Conservation (phyloP, 2,888 invertebrate genomes). For the Molorchus minor region DNA sequence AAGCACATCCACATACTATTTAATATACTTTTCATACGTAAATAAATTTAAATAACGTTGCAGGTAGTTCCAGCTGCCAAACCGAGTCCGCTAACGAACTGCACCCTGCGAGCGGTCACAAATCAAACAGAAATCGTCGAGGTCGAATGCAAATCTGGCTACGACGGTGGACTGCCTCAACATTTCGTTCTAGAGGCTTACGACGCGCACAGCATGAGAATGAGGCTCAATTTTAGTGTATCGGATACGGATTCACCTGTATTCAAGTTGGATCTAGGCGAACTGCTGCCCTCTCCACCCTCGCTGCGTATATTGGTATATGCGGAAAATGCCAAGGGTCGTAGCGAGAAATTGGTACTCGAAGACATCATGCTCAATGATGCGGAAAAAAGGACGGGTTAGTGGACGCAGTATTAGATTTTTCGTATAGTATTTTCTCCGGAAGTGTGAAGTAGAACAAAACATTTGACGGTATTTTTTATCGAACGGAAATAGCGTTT, state of each 20-base stretch:
- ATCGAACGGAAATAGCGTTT: no score
- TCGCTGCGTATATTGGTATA: constrained; percentile 82
- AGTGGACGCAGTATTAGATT: constrained; percentile 33
- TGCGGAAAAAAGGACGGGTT: constrained; percentile 86
- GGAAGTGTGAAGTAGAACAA: no score
- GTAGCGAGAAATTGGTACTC: constrained; percentile 80
- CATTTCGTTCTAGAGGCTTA: constrained; percentile 85
- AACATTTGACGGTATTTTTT: no score
- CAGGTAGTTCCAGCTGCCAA: constrained; percentile 68
- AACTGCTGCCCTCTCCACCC: constrained; percentile 70
- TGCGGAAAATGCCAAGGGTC: constrained; percentile 85
- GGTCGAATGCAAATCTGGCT: constrained; percentile 86
- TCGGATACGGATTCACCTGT: constrained; percentile 67
- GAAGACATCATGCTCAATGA: constrained; percentile 89
- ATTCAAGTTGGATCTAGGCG: constrained; percentile 72
- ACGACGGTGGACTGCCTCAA: constrained; percentile 89
- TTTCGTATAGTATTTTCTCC: no score
- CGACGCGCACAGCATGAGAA: constrained; percentile 76
- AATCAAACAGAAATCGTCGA: constrained; percentile 73
- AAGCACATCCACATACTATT: no score
- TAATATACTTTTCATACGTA: no score
- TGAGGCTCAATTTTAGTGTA: constrained; percentile 68
- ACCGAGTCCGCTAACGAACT: constrained; percentile 84
- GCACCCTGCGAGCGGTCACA: constrained; percentile 78
- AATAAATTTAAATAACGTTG: no score